Evolutionary conservation across 2,797 vertebrate genomes (phyloP), one percentile per base, ranked within the genome.

Genomic region (Cichlasoma orientale): DNA sequence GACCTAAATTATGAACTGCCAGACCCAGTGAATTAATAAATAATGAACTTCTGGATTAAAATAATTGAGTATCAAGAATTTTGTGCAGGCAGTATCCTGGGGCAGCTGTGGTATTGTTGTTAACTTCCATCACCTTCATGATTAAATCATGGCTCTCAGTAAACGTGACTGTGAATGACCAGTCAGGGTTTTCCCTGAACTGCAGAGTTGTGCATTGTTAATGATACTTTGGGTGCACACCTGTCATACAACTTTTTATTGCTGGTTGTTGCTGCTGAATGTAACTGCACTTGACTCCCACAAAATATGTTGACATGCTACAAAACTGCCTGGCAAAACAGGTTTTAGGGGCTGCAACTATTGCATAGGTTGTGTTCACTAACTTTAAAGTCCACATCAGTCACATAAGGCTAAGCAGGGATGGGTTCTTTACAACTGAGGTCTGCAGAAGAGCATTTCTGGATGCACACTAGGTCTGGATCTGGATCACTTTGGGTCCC

Each of bases 1-100:
- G 83, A 85, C 79, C 76, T 93, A 92, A 94, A 94, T 93, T 93
- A 92, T 91, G 86, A 92, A 92, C 89, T 63, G 87, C 79, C 82
- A 86, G 82, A 89, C 80, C 85, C 73, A 83, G 79, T 38, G 86
- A 90, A 94, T 93, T 77, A 86, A 93, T 93, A 92, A 92, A 82
- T 85, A 82, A 90, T 93, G 86, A 88, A 82, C 38, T 71, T 79
- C 80, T 90, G 81, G 56, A 75, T 92, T 90, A 58, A 88, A 93
- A 91, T 90, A 87, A 93, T 86, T 82, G 82, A 84, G 75, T 77
- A 74, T 82, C 53, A 82, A 80, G 74, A 86, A 82, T 87, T 89
- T 77, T 79, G 57, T 78, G 78, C 75, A 31, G 68, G 68, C 85
- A 36, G 44, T 84, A 21, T 90, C 79, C 78, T 21, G 21, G 12